Evolutionary conservation across 2,888 invertebrate species (phyloP), one percentile per base, ranked within the genome.

Genomic region (Alsophila aescularia): DNA sequence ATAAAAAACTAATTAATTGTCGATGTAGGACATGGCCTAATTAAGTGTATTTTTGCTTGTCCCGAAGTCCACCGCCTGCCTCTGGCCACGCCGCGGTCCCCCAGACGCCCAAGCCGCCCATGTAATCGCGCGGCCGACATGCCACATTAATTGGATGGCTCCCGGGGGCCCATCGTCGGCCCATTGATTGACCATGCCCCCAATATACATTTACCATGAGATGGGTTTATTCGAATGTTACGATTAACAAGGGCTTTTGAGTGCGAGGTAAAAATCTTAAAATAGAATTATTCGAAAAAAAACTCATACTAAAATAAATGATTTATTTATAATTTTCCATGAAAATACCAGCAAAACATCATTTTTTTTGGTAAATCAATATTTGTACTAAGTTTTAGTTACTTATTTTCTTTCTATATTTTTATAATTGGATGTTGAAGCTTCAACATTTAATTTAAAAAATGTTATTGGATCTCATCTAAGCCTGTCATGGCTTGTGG

Each of bases 111-210:
- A n/a, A n/a, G 78, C 63, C 67, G 57, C 35, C 40, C 45, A 36
- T 70, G 77, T 79, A 78, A 83, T 84, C 74, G 74, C 73, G 67
- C 67, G 62, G 62, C 68, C 75, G 77, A 81, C 83, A 76, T 74
- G 73, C 72, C 72, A 60, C 70, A 65, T 75, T 84, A 82, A 84
- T 84, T 83, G 83, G 79, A 80, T 77, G 66, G 66, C 64, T 70
- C 78, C 73, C 74, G 71, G 67, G 71, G 72, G 73, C 57, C 60
- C 62, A 61, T 56, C 62, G 56, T 58, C 62, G 62, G 52, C 65
- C 68, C 68, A 62, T 70, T 67, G 71, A 64, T 67, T 64, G 67
- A 66, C 69, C 69, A 69, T 32, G 42, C 27, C 70, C 64, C 66
- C 62, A 53, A 60, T 72, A 68, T 32, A 10, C 13, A 32, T 32